Evolutionary conservation across 2,113 vertebrate species (phyloP), one percentile per base, ranked within the genome.

Genomic region (Chamaea fasciata): DNA sequence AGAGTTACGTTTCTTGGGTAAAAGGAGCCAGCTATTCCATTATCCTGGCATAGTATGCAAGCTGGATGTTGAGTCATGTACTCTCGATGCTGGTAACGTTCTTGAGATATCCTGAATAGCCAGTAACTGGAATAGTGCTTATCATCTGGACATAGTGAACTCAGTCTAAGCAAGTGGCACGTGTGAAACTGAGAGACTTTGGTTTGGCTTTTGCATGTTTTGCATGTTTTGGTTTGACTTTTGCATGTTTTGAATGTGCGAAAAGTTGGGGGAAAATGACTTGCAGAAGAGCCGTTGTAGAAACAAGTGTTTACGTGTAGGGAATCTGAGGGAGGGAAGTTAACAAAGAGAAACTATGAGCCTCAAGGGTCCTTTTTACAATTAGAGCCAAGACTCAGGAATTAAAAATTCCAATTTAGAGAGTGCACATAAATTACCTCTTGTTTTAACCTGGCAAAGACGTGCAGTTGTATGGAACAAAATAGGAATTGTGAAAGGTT

Each of bases 361-460:
- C 94, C 91, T 94, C 41, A 67, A 95, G 92, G 80, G 81, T 79
- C 88, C 67, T 70, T 74, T 14, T 60, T 93, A n/a, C 41, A 33
- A 50, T 94, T 94, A 83, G 24, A 83, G 75, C 71, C 68, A 94
- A 94, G 82, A 88, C n/a, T 90, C 6, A 13, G 57, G 85, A 96
- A 95, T 90, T 81, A 84, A 78, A 73, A 78, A 50, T 93, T 77
- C 83, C 74, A 44, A n/a, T 82, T 85, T 88, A 67, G 31, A 94
- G 68, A 73, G 39, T 30, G 41, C 47, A 57, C 47, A 20, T 82
- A 81, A 95, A 86, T 87, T 96, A 80, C 50, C 57, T 91, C 89
- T 87, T 92, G 91, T 88, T 91, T 94, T 96, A 90, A 86, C 92
- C 79, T 94, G 91, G 86, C 62, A 47, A 44, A 86, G 65, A 46